Percentiles rank a stretch among this genome's conserved stretches.
phyloP scores from a whole-genome alignment of 2,888 invertebrate genomes.

The Chymomyza procnemis region DNA sequence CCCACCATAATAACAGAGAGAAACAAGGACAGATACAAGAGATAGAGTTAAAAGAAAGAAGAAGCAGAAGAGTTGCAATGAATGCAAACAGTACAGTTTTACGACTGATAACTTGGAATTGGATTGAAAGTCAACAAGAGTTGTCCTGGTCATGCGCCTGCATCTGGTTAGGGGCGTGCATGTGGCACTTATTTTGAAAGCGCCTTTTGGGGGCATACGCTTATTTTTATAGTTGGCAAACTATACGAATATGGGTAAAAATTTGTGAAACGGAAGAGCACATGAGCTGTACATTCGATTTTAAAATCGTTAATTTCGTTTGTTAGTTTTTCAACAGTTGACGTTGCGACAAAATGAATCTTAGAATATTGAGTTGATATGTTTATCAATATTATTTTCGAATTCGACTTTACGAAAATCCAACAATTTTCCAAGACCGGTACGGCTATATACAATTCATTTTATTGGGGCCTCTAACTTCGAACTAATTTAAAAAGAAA shows the following conservation, averaged over 20 bases:
- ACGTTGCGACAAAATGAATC: too few species aligned
- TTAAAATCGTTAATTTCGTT: too few species aligned
- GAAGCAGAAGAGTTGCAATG: neutral
- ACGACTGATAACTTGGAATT: conserved; percentile 16
- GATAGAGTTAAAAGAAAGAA: conserved; percentile 20
- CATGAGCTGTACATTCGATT: neutral
- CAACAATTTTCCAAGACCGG: too few species aligned
- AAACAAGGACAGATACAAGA: conserved; percentile 21
- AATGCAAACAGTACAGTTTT: conserved; percentile 15
- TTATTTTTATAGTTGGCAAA: conserved; percentile 26
- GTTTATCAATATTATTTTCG: too few species aligned
- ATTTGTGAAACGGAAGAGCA: neutral
- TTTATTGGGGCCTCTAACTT: too few species aligned
- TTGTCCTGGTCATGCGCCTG: conserved; percentile 5
- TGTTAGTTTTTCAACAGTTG: too few species aligned
- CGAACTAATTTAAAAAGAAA: too few species aligned
- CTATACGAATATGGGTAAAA: neutral
- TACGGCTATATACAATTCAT: too few species aligned
- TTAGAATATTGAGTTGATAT: too few species aligned
- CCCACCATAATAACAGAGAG: conserved; percentile 14
- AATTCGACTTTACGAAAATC: too few species aligned
- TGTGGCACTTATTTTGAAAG: conserved; percentile 54
- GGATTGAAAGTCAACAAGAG: conserved; percentile 7
- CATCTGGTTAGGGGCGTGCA: conserved; percentile 38
- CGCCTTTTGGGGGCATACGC: conserved; percentile 47